A percentile compares a stretch with the other conserved stretches of the same genome.
These are phyloP conservation scores for Podarcis siculus DNA, from an alignment of 2,797 vertebrate genomes.

Conservation along the genomic window DNA sequence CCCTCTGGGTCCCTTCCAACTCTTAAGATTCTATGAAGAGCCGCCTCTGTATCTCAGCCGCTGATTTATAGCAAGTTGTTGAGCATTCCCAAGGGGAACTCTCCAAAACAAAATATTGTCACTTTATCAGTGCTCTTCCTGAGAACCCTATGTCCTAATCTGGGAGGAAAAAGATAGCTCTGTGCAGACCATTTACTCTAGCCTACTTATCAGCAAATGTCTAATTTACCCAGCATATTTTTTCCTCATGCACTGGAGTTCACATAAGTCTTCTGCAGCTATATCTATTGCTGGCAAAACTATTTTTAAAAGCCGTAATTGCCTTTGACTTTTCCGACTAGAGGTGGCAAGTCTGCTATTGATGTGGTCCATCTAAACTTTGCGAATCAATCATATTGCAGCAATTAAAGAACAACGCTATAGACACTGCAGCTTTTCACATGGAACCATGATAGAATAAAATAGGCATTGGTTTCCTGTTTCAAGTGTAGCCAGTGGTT, in stretches of 20 bases:
- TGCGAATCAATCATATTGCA: not conserved
- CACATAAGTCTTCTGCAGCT: not conserved
- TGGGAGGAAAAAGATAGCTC: not conserved
- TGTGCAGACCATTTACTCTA: not conserved
- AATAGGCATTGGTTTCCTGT: too few relatives aligned
- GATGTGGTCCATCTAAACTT: not conserved
- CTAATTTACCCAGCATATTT: not conserved
- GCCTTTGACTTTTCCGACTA: not conserved
- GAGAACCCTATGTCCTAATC: not conserved
- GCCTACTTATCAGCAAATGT: not conserved
- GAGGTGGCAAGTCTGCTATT: not conserved
- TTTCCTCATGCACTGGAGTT: not conserved
- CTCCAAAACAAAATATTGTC: not conserved
- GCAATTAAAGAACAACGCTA: not conserved
- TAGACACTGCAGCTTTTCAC: too few relatives aligned
- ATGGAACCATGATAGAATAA: too few relatives aligned
- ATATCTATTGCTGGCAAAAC: not conserved
- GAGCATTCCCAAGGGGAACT: not conserved
- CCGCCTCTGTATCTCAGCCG: not conserved
- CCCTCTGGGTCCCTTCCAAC: too few relatives aligned
- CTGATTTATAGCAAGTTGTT: slow-evolving; percentile 5
- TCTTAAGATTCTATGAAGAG: not conserved
- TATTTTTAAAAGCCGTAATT: too few relatives aligned
- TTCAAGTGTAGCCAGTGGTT: not conserved
- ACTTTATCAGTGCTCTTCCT: not conserved